Evolutionary conservation across 53 echinoderm and acorn worm genomes (phyloP).

Genomic region (Stichopus horrens): DNA sequence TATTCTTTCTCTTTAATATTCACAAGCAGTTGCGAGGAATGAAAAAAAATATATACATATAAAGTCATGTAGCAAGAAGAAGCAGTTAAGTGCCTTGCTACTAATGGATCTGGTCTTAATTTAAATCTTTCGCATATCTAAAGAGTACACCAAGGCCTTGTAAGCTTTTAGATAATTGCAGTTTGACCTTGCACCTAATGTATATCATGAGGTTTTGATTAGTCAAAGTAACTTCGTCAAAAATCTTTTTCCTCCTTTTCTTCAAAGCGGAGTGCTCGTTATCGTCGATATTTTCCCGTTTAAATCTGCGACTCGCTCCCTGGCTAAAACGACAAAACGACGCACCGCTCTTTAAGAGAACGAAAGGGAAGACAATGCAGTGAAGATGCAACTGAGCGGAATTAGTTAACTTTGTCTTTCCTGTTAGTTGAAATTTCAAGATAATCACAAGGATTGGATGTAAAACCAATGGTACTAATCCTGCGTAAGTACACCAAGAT

Average conservation of each 20-base stretch:
- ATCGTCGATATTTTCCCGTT: no score
- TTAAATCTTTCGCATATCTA: constrained; percentile 25
- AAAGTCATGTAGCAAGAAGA: neutral
- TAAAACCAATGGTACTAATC: neutral
- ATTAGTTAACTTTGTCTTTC: constrained; percentile 1
- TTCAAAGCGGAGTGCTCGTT: no score
- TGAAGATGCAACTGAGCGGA: neutral
- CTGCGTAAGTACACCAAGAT: neutral
- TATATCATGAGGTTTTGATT: constrained; percentile 42
- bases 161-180: constrained; percentile 42
- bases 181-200: constrained; percentile 41
- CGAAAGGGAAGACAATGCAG: no score
- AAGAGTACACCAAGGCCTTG: constrained; percentile 39
- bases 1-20: neutral
- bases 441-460: neutral
- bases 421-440: neutral
- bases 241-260: neutral
- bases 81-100: neutral
- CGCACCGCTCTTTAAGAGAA: no score
- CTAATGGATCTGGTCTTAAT: constrained; percentile 33
- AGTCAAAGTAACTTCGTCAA: constrained; percentile 17
- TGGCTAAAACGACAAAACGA: no score
- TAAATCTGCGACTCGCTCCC: no score
- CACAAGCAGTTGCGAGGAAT: neutral
- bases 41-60: no score